Evolutionary conservation across 2,113 vertebrate species (phyloP).

Genomic region (Ginglymostoma cirratum): DNA sequence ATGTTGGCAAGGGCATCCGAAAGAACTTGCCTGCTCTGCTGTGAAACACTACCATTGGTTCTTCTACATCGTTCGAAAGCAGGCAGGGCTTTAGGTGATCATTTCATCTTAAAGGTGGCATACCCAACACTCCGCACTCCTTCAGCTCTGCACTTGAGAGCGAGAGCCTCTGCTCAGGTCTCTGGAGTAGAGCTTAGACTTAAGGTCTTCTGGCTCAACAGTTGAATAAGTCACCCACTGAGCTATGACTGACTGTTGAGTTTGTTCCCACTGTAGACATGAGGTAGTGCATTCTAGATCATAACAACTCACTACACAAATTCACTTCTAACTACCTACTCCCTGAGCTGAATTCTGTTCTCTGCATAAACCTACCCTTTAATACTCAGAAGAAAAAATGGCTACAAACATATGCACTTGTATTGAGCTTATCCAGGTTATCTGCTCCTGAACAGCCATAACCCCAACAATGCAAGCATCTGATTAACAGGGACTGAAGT

Average conservation of each 20-base stretch:
- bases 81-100: no score
- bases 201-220: neutral
- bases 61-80: no score
- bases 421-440: no score
- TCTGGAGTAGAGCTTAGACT: neutral
- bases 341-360: conserved; percentile 39
- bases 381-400: conserved; percentile 17
- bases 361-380: neutral
- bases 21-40: no score
- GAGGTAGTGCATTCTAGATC: neutral
- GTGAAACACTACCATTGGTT: no score
- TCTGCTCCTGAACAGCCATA: neutral
- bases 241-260: neutral
- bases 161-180: no score
- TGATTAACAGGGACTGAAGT: no score
- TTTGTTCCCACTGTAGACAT: neutral
- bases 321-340: neutral
- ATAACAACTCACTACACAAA: neutral
- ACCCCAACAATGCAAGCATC: neutral
- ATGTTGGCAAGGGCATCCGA: no score
- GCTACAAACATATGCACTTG: neutral
- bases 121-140: neutral
- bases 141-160: no score
- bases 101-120: no score
- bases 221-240: neutral